A percentile compares a stretch with the other conserved stretches of the same genome.
Conservation (phyloP, 1,140 invertebrate species). For the Matsumurasca onukii region DNA sequence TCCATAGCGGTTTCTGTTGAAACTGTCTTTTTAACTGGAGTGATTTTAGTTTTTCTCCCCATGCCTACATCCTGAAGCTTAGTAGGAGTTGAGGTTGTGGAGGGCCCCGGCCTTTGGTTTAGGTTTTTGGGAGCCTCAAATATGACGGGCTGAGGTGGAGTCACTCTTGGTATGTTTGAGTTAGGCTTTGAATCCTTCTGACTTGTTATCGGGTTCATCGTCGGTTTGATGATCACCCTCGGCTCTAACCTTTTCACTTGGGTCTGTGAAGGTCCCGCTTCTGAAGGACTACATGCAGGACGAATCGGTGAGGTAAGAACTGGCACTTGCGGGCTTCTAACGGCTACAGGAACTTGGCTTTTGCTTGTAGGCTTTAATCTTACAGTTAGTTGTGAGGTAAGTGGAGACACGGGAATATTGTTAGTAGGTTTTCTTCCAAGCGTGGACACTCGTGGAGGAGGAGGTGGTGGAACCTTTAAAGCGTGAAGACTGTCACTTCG, state of each 20-base stretch:
- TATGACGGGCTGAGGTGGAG: conserved; percentile 46
- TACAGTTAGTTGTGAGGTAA: conserved; percentile 25
- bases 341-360: conserved; percentile 41
- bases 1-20: conserved; percentile 34
- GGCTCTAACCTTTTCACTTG: conserved; percentile 46
- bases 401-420: conserved; percentile 49
- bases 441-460: conserved; percentile 63
- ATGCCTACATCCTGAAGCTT: conserved; percentile 40
- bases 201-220: conserved; percentile 42
- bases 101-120: conserved; percentile 34
- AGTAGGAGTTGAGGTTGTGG: conserved; percentile 44
- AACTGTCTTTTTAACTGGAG: conserved; percentile 35
- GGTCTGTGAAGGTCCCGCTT: conserved; percentile 29
- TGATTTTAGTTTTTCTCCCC: conserved; percentile 37
- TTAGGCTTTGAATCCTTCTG: conserved; percentile 42
- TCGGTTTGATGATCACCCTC: conserved; percentile 55
- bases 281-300: neutral
- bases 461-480: conserved; percentile 58
- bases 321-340: conserved; percentile 20
- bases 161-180: conserved; percentile 50
- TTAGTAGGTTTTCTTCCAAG: conserved; percentile 52
- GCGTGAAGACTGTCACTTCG: conserved; percentile 53
- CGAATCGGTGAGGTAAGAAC: neutral
- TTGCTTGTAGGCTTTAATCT: conserved; percentile 45
- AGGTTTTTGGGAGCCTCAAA: conserved; percentile 38